Evolutionary conservation across 2,113 vertebrate species (phyloP), one percentile per base, ranked within the genome.

Genomic region (Triplophysa siluroides): DNA sequence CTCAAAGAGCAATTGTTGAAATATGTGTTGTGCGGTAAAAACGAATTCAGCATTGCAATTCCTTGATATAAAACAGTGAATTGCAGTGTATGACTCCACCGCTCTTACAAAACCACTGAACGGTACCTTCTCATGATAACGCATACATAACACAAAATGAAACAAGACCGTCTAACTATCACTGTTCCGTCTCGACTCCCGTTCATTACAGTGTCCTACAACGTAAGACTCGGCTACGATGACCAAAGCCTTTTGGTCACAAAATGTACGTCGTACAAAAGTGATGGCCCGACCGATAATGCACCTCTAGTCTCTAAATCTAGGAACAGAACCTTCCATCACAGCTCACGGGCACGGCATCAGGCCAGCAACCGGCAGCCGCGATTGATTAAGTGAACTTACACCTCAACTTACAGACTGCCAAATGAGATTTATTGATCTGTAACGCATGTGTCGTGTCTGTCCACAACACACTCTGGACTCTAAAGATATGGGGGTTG

Each of bases 51-150:
- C 74, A 54, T 45, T 76, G 77, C 83, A 87, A 84, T 66, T 72
- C 87, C 78, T 88, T 76, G 82, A 87, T 91, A 91, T 90, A 89
- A 90, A 93, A 91, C 84, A 86, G 85, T 88, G 85, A 86, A 83
- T 83, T 87, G 84, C 72, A 86, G 76, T 78, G 78, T 67, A 80
- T 87, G 83, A 86, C 80, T 89, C 75, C 84, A 84, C 87, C 88
- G 88, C 89, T 83, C 71, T 84, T 87, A 86, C 85, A 89, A 91
- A 86, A 87, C 88, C 83, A 88, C 87, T 89, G 83, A 88, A 87
- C 84, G 83, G 84, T 87, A 83, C 58, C 85, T 91, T 88, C 85
- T 87, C 84, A 80, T 76, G 84, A 87, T 86, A 83, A 90, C 85
- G 8, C 58, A 66, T 79, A 82, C 85, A 43, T 65, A 66, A 63